A percentile compares a stretch with the other conserved stretches of the same genome.
These are phyloP conservation scores for Dromococcyx pavoninus DNA, from an alignment of 2,797 vertebrate species.

Conservation along the genomic window DNA sequence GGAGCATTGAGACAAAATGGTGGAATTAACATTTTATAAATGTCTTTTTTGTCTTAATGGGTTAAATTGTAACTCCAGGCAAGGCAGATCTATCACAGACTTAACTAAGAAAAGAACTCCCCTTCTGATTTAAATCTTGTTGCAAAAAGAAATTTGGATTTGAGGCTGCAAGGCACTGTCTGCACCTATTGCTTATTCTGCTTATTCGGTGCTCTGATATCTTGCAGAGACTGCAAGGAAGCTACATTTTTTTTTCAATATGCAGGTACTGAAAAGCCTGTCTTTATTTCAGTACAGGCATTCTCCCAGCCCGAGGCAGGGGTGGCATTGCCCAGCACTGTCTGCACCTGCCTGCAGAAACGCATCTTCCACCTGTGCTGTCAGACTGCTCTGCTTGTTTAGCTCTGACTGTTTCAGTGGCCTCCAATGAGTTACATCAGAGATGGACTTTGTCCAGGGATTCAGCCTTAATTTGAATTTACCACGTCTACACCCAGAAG, in stretches of 20 bases:
- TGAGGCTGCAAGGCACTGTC: neutral
- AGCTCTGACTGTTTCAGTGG: neutral
- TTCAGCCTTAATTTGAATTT: constrained; percentile 15
- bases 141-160: neutral
- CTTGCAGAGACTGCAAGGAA: neutral
- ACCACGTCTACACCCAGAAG: neutral
- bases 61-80: neutral
- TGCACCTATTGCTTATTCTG: neutral
- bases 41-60: neutral
- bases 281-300: neutral
- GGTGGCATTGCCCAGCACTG: neutral
- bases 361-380: neutral
- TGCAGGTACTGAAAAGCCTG: neutral
- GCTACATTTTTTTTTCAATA: neutral
- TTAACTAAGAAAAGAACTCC: neutral
- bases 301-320: neutral
- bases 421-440: neutral
- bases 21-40: neutral
- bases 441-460: neutral
- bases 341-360: neutral
- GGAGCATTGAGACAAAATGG: neutral
- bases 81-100: neutral
- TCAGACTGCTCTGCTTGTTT: neutral
- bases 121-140: neutral
- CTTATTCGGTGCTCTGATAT: neutral